Evolutionary conservation across 2,797 vertebrate species (phyloP).

Genomic region (Darevskia mixta): DNA sequence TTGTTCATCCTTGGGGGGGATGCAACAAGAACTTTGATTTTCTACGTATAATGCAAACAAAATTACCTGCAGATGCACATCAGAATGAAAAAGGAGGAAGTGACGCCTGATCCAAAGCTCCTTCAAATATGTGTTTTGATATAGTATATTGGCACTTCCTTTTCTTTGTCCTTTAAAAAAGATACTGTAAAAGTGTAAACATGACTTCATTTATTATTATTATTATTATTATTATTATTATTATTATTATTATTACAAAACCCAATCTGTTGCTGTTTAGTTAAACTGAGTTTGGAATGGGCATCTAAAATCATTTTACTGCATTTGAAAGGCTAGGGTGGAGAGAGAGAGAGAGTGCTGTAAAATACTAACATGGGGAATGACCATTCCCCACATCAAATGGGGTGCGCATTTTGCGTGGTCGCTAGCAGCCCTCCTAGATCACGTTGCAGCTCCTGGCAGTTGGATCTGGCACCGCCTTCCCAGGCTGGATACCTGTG

Average conservation of each 20-base stretch:
- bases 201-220: background rate
- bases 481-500: too few species aligned
- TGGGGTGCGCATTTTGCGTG: too few species aligned
- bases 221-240: too few species aligned
- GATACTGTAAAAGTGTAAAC: background rate
- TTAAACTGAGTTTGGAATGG: constrained; percentile 21
- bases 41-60: constrained; percentile 43
- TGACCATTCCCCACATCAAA: too few species aligned
- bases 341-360: background rate
- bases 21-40: constrained; percentile 47
- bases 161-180: background rate
- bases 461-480: too few species aligned
- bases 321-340: constrained; percentile 40
- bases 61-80: constrained; percentile 33
- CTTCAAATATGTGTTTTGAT: constrained; percentile 30
- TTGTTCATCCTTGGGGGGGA: constrained; percentile 63
- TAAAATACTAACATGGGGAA: background rate
- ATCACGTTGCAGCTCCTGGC: too few species aligned
- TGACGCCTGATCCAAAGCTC: constrained; percentile 49
- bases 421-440: too few species aligned
- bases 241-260: background rate
- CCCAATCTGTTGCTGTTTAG: background rate
- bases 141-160: background rate
- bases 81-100: constrained; percentile 34
- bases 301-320: constrained; percentile 35